A percentile compares a stretch with the other conserved stretches of the same genome.
These are phyloP conservation scores for Ictidomys tridecemlineatus DNA, from an alignment of 2,113 vertebrate species.

Conservation along the genomic window DNA sequence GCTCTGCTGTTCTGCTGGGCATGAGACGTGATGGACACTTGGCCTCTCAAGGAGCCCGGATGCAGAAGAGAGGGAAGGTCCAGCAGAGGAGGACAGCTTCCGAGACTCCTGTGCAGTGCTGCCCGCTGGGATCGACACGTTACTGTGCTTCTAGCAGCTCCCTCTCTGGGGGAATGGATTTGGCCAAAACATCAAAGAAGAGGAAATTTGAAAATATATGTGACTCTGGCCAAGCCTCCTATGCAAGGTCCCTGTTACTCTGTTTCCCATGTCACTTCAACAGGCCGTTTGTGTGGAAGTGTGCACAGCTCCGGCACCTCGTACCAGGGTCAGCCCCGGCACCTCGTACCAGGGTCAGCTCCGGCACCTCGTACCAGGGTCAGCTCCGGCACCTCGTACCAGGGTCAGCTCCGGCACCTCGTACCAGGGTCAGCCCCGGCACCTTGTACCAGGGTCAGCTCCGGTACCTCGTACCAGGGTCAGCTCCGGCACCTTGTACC, in stretches of 20 bases:
- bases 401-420: neutral
- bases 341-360: neutral
- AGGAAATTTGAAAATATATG: neutral
- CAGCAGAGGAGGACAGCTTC: neutral
- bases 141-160: neutral
- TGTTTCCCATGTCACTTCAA: rapidly evolving
- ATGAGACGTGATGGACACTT: rapidly evolving
- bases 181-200: neutral
- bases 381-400: neutral
- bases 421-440: neutral
- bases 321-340: too few relatives aligned
- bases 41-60: neutral
- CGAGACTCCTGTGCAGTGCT: rapidly evolving
- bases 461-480: neutral
- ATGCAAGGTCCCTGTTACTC: rapidly evolving
- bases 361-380: neutral
- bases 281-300: neutral
- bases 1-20: too few relatives aligned
- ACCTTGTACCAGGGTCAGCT: neutral
- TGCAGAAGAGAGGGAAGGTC: neutral
- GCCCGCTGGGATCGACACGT: rapidly evolving
- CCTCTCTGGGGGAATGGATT: rapidly evolving
- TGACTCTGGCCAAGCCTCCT: rapidly evolving
- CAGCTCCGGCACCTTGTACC: neutral
- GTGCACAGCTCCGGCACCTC: too few relatives aligned